Percentiles rank a stretch among this genome's conserved stretches.
phyloP scores from a whole-genome alignment of 2,888 invertebrate species.

The Cerceris ruficornis region DNA sequence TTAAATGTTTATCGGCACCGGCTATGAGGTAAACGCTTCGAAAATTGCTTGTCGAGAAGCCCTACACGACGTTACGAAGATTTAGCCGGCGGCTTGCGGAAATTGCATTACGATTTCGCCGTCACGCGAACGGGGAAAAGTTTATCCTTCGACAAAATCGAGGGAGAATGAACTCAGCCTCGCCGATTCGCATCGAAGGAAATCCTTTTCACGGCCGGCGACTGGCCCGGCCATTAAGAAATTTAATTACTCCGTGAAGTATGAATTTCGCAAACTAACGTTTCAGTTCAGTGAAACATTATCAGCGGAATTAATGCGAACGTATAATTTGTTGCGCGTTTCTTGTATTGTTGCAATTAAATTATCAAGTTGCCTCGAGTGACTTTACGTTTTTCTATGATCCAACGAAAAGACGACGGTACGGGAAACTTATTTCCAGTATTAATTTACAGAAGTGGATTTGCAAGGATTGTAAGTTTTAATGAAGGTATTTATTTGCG shows the following conservation, averaged over 20 bases:
- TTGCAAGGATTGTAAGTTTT: too few relatives aligned
- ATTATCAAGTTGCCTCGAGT: too few relatives aligned
- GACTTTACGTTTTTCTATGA: too few relatives aligned
- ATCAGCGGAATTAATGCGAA: too few relatives aligned
- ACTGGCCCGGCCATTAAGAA: slow-evolving; percentile 18
- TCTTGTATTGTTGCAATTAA: too few relatives aligned
- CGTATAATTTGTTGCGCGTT: too few relatives aligned
- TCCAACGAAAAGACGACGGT: too few relatives aligned
- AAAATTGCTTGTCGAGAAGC: slow-evolving; percentile 43
- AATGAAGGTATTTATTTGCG: too few relatives aligned
- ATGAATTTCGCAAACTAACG: background rate
- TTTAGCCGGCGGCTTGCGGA: slow-evolving; percentile 45
- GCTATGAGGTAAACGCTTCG: slow-evolving; percentile 23
- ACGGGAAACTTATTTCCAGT: too few relatives aligned
- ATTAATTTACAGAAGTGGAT: too few relatives aligned
- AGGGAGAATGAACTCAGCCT: slow-evolving; percentile 11
- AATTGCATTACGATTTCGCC: slow-evolving; percentile 48
- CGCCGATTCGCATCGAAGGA: slow-evolving; percentile 23
- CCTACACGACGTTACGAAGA: slow-evolving; percentile 26
- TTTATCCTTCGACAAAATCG: slow-evolving; percentile 26
- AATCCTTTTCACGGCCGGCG: slow-evolving; percentile 27
- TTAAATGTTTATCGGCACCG: slow-evolving; percentile 26
- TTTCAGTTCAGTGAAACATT: too few relatives aligned
- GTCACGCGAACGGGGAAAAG: slow-evolving; percentile 27
- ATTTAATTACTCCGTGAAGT: slow-evolving; percentile 39